Evolutionary conservation across 2,888 invertebrate genomes (phyloP), one percentile per base, ranked within the genome.

Genomic region (Hemistola chrysoprasaria): DNA sequence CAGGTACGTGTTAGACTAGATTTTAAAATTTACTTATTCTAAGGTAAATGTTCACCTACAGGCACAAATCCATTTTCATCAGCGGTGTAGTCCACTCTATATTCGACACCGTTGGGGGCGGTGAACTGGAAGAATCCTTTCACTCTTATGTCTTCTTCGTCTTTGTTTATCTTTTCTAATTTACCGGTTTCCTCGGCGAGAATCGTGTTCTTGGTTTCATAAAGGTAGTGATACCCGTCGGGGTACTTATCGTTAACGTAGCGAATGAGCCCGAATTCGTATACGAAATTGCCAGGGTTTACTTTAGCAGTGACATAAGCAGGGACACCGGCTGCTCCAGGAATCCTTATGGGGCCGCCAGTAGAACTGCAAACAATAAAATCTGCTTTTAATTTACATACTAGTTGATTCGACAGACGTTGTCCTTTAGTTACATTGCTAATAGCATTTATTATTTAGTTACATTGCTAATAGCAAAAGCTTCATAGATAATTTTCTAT

Each of bases 151-250:
- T 65, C 79, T 0, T 71, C 70, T 6, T 47, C 58, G 29, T 82
- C 78, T 26, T 46, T 73, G 53, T 72, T 71, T n/a, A 80, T 56
- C 40, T 71, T 62, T 48, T 86, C 86, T 1, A 88, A 29, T 23
- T 71, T 71, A 21, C 88, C 88, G 10, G 76, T 65, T 61, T 88
- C 88, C 47, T 87, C 88, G 4, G 84, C 84, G 8, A 82, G 76
- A 48, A 88, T 88, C 44, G 78, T 87, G 70, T 88, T 88, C 47
- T 86, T 83, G n/a, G 88, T 88, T 57, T 88, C 86, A 45, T 86
- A 88, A 8, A 85, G 67, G 59, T 83, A 88, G 59, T 84, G 87
- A 66, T 88, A 88, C 11, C 87, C 85, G 1, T 87, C 86, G 9
- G 77, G 66, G 0, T 35, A 20, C 6, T 79, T 51, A 0, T 87